Percentiles rank a stretch among this genome's conserved stretches.
These are phyloP conservation scores for Turdus rufiventris DNA, from an alignment of 2,113 vertebrate species.

Conservation along the genomic window DNA sequence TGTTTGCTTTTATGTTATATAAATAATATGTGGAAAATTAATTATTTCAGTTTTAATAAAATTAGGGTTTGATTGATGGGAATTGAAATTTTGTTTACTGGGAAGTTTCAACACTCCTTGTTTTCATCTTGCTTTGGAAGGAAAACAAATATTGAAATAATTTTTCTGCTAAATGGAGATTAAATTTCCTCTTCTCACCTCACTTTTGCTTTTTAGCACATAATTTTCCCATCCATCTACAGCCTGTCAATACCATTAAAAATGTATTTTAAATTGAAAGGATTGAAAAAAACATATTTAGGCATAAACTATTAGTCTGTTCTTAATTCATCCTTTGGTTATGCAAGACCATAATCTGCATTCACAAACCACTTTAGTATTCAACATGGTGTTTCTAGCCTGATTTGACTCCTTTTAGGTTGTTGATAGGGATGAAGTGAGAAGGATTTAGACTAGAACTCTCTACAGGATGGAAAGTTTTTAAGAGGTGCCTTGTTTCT, in stretches of 20 bases:
- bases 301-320: neutral
- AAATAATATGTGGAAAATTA: neutral
- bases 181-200: slow-evolving; percentile 23
- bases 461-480: neutral
- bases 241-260: neutral
- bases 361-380: neutral
- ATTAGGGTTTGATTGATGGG: neutral
- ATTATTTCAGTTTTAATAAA: slow-evolving; percentile 4
- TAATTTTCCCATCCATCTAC: neutral
- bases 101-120: neutral
- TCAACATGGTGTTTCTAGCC: neutral
- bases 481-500: neutral
- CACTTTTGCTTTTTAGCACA: neutral
- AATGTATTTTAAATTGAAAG: neutral
- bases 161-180: neutral
- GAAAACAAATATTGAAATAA: neutral
- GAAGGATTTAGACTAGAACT: neutral
- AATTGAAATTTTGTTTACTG: slow-evolving; percentile 8
- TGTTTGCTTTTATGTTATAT: neutral
- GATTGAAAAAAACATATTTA: neutral
- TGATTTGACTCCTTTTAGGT: neutral
- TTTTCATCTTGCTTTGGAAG: neutral
- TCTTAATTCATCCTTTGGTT: neutral
- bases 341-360: neutral
- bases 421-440: neutral